Evolutionary conservation across 2,797 vertebrate genomes (phyloP), one percentile per base, ranked within the genome.

Genomic region (Poecile montanus): DNA sequence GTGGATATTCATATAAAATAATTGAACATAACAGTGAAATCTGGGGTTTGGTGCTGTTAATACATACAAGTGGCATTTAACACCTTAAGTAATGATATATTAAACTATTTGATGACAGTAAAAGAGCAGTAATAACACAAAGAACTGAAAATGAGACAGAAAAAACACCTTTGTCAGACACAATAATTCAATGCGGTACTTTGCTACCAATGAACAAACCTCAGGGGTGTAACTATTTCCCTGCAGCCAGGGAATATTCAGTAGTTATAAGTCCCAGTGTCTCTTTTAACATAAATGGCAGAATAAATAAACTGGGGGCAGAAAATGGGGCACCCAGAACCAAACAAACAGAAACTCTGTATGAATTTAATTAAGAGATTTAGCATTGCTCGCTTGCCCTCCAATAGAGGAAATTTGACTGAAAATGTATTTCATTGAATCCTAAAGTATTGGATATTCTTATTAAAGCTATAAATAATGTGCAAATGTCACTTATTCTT

Each of bases 381-480:
- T 75, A 51, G 3, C 8, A 12, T 32, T 85, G 15, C 12, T 80
- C 0, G 0, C 7, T 83, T 88, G 13, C 36, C 8, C 26, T 76
- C 6, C n/a, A 91, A 54, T 9, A 68, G 47, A 90, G 47, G 61
- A 30, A 62, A 57, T 53, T 23, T 71, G 34, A 17, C 26, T 80
- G 40, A 58, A 77, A 70, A 58, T 60, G 51, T 88, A 56, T 81
- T 74, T 93, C 25, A 56, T 8, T 40, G 38, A 79, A 75, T 65
- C 14, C 17, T 72, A 57, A 86, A 91, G 18, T 15, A 83, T 1
- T 61, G 9, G 11, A 44, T 19, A 40, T 72, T 78, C 62, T 82
- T 82, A 93, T 63, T 85, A 82, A 85, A 75, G 18, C 13, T 34
- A 75, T 34, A 87, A 82, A 85, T 44, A 79, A 40, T 15, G 22